Percentiles rank a stretch among this genome's conserved stretches.
phyloP scores from a whole-genome alignment of 2,797 vertebrate genomes.

The Decapterus maruadsi region DNA sequence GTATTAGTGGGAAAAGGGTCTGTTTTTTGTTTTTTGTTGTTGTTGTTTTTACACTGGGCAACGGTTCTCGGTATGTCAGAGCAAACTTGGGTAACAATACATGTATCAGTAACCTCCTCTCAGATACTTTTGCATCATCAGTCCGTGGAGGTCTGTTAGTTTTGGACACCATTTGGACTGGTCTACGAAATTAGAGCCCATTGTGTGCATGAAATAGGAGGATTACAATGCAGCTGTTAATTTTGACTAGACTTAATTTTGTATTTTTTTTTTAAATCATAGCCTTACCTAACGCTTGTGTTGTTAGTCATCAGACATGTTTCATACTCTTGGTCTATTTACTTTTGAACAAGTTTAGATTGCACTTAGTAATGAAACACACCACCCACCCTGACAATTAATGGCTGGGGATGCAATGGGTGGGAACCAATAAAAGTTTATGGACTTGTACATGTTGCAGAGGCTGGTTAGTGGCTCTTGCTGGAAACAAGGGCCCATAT shows the following conservation, averaged over 20 bases:
- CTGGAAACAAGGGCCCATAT: conserved; percentile 81
- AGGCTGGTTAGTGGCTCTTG: conserved; percentile 79
- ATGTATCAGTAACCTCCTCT: no score
- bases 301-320: conserved; percentile 34
- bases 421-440: conserved; percentile 83
- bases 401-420: conserved; percentile 73
- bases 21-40: no score
- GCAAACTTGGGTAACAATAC: no score
- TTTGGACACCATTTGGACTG: no score
- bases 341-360: conserved; percentile 72
- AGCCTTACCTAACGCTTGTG: conserved; percentile 3
- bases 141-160: no score
- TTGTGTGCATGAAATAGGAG: neutral
- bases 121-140: no score
- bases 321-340: conserved; percentile 62
- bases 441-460: conserved; percentile 80
- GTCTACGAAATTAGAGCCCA: no score
- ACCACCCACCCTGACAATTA: conserved; percentile 78
- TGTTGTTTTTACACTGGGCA: no score
- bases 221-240: conserved; percentile 3
- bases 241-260: neutral
- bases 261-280: conserved; percentile 20
- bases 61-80: no score
- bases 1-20: no score
- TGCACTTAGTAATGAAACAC: conserved; percentile 73